These are phyloP conservation scores for Phalacrocorax aristotelis DNA, from an alignment of 2,113 vertebrate species.

Conservation along the genomic window DNA sequence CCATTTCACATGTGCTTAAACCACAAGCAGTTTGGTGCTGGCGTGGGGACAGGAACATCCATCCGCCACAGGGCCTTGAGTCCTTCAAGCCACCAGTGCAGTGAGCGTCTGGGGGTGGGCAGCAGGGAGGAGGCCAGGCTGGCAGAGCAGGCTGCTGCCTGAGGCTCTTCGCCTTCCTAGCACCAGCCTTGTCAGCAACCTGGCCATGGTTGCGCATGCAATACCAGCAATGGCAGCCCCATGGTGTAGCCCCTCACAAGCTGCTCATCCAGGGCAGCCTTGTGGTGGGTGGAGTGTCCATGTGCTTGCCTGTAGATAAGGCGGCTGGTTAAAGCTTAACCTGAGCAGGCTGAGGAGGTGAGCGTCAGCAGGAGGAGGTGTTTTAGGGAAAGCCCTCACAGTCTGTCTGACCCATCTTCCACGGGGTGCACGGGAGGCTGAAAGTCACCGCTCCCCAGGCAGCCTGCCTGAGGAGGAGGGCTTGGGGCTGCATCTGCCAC, in stretches of 20 bases:
- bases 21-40: accelerated
- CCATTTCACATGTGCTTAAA: neutral
- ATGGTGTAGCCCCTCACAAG: accelerated
- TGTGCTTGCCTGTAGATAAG: accelerated
- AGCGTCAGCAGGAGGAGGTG: neutral
- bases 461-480: neutral
- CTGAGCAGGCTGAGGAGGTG: accelerated
- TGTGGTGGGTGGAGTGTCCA: accelerated
- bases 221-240: accelerated
- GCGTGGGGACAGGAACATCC: too few species aligned
- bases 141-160: too few species aligned
- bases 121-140: too few species aligned
- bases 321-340: neutral
- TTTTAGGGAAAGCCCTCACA: accelerated
- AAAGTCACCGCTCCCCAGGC: neutral
- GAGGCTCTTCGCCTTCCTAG: too few species aligned
- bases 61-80: neutral
- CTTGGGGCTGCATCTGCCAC: accelerated
- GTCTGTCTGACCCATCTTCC: accelerated
- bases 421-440: neutral
- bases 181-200: neutral
- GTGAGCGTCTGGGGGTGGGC: accelerated
- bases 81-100: neutral
- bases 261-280: neutral
- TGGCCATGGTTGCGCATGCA: too few species aligned